Conservation (phyloP, 2,797 vertebrate genomes). For the Takifugu rubripes region DNA sequence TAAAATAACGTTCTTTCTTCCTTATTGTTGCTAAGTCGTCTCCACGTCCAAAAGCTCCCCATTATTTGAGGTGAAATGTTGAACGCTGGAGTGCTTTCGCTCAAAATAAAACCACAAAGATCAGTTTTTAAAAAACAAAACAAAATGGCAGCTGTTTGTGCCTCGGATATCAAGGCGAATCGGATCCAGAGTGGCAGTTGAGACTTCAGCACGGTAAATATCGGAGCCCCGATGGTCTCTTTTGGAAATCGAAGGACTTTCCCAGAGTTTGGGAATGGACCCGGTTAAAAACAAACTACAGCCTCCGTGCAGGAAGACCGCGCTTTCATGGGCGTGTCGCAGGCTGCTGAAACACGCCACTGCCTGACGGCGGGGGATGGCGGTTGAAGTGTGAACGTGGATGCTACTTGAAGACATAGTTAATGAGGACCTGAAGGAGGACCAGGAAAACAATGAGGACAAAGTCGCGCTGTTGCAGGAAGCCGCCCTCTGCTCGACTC, state of each 20-base stretch:
- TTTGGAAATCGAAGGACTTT: conserved; percentile 51
- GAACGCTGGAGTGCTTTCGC: conserved; percentile 15
- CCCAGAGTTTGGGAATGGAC: conserved; percentile 35
- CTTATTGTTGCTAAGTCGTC: neutral
- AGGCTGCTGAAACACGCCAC: neutral
- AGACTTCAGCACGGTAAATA: conserved; percentile 7
- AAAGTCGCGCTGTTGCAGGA: conserved; percentile 89
- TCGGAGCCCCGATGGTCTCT: conserved; percentile 4
- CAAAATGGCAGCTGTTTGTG: conserved; percentile 30
- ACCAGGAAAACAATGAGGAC: conserved; percentile 87
- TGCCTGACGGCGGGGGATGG: conserved; percentile 16
- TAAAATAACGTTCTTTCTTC: conserved; percentile 3
- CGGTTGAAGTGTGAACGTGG: neutral
- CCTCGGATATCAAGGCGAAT: conserved; percentile 28
- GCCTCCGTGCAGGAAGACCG: conserved; percentile 16
- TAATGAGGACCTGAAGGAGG: conserved; percentile 90
- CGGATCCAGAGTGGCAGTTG: conserved; percentile 31
- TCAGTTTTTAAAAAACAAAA: neutral
- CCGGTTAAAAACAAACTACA: conserved; percentile 38
- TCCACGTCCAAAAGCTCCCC: conserved; percentile 18
- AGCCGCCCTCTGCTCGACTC: conserved; percentile 76
- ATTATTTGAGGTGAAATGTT: conserved; percentile 53
- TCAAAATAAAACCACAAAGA: conserved; percentile 16
- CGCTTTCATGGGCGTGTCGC: conserved; percentile 13
- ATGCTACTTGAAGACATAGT: conserved; percentile 90